A percentile compares a stretch with the other conserved stretches of the same genome.
Evolutionary conservation across 2,113 vertebrate species (phyloP).

Genomic region (Symphodus melops): DNA sequence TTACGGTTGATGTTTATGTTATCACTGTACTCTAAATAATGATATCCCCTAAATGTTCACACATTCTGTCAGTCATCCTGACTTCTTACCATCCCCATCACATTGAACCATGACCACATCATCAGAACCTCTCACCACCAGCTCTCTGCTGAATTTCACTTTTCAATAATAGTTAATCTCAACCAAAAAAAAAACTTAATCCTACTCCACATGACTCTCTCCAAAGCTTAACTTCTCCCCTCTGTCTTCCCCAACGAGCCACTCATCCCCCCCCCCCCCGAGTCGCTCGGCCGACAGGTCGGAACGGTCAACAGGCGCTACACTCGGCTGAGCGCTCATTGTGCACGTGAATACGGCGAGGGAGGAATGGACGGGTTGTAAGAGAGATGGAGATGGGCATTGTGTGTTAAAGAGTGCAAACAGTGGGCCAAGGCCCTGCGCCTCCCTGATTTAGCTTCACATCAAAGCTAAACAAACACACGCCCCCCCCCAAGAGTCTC

Average conservation of each 20-base stretch:
- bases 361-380: conserved; percentile 64
- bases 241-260: conserved; percentile 30
- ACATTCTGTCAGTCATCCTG: background rate
- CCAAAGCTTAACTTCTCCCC: conserved; percentile 26
- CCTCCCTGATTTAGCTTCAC: conserved; percentile 74
- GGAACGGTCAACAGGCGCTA: conserved; percentile 91
- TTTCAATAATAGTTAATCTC: conserved; percentile 31
- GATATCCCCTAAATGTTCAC: too few relatives aligned
- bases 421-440: conserved; percentile 69
- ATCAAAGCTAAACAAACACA: conserved; percentile 94
- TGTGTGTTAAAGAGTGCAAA: conserved; percentile 84
- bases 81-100: background rate
- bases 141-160: background rate
- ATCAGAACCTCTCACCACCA: conserved; percentile 33
- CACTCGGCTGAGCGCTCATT: conserved; percentile 87
- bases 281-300: conserved; percentile 73
- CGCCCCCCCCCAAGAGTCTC: conserved; percentile 68
- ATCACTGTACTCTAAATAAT: background rate
- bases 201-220: conserved; percentile 59
- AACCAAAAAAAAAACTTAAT: conserved; percentile 65
- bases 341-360: conserved; percentile 81
- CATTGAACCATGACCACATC: background rate
- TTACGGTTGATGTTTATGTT: background rate
- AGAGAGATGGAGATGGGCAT: conserved; percentile 72
- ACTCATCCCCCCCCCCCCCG: conserved; percentile 75